Percentiles rank a stretch among this genome's conserved stretches.
phyloP scores from a whole-genome alignment of 2,797 vertebrate genomes.

The Neostethus bicornis region DNA sequence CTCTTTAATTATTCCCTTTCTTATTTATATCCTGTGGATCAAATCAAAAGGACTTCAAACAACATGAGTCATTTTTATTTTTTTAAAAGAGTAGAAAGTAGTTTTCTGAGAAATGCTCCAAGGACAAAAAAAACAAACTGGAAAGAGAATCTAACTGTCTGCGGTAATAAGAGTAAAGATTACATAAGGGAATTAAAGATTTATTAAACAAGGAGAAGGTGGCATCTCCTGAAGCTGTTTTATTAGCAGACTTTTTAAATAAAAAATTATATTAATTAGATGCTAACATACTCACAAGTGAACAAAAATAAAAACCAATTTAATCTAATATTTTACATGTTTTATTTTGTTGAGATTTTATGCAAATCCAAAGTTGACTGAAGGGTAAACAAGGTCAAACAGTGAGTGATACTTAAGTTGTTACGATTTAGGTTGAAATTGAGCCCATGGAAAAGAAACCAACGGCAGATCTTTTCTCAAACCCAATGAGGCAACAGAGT shows the following conservation, averaged over 20 bases:
- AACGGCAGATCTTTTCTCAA: constrained; percentile 21
- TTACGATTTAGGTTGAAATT: constrained; percentile 34
- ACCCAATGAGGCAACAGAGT: constrained; percentile 16
- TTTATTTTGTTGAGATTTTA: background rate
- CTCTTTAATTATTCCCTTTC: too few species aligned
- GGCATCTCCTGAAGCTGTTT: background rate
- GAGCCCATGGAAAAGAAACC: constrained; percentile 40
- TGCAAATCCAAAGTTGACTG: constrained; percentile 7
- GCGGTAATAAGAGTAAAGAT: background rate
- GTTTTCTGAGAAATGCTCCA: background rate
- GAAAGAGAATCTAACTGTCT: background rate
- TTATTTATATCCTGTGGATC: too few species aligned
- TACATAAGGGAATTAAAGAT: background rate
- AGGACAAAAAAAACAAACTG: background rate
- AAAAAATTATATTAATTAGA: background rate
- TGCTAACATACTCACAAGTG: background rate
- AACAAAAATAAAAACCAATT: constrained; percentile 1
- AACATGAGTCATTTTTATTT: background rate
- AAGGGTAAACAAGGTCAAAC: constrained; percentile 19
- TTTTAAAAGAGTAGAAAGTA: background rate
- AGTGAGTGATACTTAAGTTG: background rate
- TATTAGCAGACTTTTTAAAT: constrained; percentile 3
- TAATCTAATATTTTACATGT: constrained; percentile 2
- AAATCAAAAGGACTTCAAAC: background rate
- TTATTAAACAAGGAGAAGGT: constrained; percentile 4